These are phyloP conservation scores for Acanthisitta chloris DNA, from an alignment of 2,113 vertebrate species.

Conservation along the genomic window DNA sequence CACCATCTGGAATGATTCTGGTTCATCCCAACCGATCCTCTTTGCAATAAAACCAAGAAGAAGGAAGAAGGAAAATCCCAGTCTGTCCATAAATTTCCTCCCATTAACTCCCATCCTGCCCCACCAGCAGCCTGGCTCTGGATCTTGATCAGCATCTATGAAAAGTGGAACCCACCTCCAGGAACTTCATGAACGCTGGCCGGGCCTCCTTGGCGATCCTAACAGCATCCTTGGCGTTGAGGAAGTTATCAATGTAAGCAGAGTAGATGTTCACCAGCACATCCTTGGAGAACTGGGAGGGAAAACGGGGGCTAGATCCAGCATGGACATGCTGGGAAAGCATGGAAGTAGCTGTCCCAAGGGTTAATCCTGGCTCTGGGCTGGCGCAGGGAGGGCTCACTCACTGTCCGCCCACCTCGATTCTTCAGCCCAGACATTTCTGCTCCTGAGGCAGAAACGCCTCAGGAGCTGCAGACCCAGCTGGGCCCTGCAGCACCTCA, in stretches of 20 bases:
- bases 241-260: conserved; percentile 97
- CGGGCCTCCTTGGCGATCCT: conserved; percentile 94
- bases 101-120: background rate
- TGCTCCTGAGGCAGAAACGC: background rate
- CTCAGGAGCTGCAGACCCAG: conserved; percentile 12
- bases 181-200: conserved; percentile 95
- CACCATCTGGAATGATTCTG: rapidly evolving
- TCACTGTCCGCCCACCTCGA: background rate
- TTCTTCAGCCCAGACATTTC: conserved; percentile 21
- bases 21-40: background rate
- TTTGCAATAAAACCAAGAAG: background rate
- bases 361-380: conserved; percentile 38
- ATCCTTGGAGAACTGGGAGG: conserved; percentile 93
- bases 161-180: conserved; percentile 81
- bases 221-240: conserved; percentile 96
- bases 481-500: background rate
- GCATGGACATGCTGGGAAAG: background rate
- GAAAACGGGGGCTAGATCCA: background rate
- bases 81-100: background rate
- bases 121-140: background rate
- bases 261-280: conserved; percentile 94
- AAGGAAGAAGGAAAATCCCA: background rate
- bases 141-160: background rate
- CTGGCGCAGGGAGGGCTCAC: background rate
- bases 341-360: background rate